Evolutionary conservation across 1,140 invertebrate genomes (phyloP), one percentile per base, ranked within the genome.

Genomic region (Campoletis sonorensis): DNA sequence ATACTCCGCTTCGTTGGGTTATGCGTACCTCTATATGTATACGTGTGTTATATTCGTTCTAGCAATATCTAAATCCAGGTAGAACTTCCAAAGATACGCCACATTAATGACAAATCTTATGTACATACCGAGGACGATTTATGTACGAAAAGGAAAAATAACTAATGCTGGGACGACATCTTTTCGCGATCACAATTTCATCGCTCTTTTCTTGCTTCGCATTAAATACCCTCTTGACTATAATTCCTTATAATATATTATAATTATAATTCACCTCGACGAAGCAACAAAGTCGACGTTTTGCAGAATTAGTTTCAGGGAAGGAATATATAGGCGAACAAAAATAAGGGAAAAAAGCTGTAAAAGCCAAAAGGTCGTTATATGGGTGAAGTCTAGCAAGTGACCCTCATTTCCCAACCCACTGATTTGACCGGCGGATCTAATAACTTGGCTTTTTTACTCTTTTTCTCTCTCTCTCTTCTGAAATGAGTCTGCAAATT

Each of bases 381-480:
- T 18, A 37, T 23, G 27, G 23, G 13, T 26, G 61, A 26, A 64
- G 61, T 23, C 3, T 13, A 27, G 11, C 23, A 26, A 27, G 61
- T 23, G 13, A 64, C 21, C 61, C 3, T 26, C 61, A 27, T 61
- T 21, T n/a, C 23, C 58, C 21, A 61, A 61, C 58, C 72, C 15
- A 27, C 16, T 61, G 71, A 27, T 26, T 21, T 27, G 80, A 79
- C 79, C 72, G 79, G 67, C 45, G 79, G 73, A 77, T 82, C 70
- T 68, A 78, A 83, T 79, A 78, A 82, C 58, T 33, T 54, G 40
- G 2, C 21, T 5, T 61, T 61, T 61, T 61, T 61, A 21, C 21
- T 61, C n/a, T n/a, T n/a, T n/a, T n/a, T n/a, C n/a, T 23, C 23
- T 23, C 23, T 64, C 11, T 26, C 23, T 58, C 18, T 58, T 58